Conservation (phyloP, 2,797 vertebrate genomes). For the Sebastes ruberrimus region DNA sequence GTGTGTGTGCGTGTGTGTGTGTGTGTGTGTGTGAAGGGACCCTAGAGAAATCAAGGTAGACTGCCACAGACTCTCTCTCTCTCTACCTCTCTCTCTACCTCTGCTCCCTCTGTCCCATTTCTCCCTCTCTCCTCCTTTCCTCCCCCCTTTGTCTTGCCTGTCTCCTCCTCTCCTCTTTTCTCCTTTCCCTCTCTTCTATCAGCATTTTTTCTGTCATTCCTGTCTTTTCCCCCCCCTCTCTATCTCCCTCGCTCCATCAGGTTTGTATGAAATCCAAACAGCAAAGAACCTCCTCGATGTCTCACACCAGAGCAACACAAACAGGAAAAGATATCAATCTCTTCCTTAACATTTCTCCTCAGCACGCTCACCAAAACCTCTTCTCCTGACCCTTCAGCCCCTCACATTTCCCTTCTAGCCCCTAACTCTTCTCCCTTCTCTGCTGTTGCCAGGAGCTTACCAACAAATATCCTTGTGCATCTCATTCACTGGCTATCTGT, state of each 20-base stretch:
- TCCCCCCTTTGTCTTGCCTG: not conserved
- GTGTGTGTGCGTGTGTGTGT: no score
- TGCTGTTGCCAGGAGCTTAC: not conserved
- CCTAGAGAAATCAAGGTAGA: slow-evolving; percentile 49
- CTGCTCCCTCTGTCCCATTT: not conserved
- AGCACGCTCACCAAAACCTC: slow-evolving; percentile 29
- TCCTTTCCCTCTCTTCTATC: not conserved
- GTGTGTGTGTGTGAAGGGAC: not conserved
- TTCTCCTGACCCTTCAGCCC: slow-evolving; percentile 20
- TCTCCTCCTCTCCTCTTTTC: not conserved
- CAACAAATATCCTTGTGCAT: not conserved
- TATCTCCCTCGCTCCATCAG: not conserved
- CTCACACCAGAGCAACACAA: slow-evolving; percentile 56
- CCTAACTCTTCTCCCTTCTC: not conserved
- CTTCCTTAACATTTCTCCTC: slow-evolving; percentile 50
- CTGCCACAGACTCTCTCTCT: slow-evolving; percentile 42
- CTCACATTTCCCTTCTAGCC: not conserved
- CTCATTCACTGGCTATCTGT: not conserved
- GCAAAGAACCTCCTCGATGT: slow-evolving; percentile 25
- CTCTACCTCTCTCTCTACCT: not conserved
- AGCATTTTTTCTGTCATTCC: not conserved
- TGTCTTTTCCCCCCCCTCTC: no score
- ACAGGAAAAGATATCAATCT: slow-evolving; percentile 57
- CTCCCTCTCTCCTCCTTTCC: not conserved
- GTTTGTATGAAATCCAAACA: slow-evolving; percentile 34